Evolutionary conservation across 2,888 invertebrate species (phyloP).

Genomic region (Camptogramma bilineatum): DNA sequence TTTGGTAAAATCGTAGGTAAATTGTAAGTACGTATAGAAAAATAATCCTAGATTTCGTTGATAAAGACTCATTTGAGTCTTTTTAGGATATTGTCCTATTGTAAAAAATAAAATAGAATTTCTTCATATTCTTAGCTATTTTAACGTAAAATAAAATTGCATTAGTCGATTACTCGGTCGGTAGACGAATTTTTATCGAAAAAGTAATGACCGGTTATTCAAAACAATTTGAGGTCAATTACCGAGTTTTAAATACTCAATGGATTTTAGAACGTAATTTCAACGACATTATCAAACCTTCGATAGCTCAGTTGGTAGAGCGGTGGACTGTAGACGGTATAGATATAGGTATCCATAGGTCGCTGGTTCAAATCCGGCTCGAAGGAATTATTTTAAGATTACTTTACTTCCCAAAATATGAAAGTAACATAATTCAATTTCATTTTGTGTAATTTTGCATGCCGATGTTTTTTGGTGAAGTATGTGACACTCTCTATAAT

Average conservation of each 20-base stretch:
- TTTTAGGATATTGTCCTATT: no score
- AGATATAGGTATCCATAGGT: conserved; percentile 83
- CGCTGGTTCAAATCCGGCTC: conserved; percentile 89
- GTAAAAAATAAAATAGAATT: no score
- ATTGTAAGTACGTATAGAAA: no score
- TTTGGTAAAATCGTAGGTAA: no score
- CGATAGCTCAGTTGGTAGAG: conserved; percentile 87
- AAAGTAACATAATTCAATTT: no score
- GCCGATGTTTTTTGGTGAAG: no score
- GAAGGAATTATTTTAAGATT: conserved; percentile 70
- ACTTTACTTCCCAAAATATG: no score
- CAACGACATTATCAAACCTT: conserved; percentile 57
- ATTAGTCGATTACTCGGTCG: neutral
- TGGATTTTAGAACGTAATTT: conserved; percentile 8
- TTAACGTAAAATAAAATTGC: neutral
- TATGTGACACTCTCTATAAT: no score
- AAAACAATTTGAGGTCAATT: neutral
- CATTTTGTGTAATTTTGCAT: no score
- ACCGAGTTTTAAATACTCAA: neutral
- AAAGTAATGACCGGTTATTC: neutral
- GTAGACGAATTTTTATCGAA: neutral
- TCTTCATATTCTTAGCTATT: no score
- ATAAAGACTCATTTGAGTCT: no score
- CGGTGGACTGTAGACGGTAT: conserved; percentile 82
- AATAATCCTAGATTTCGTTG: no score